Evolutionary conservation across 2,113 vertebrate genomes (phyloP).

Genomic region (human (Homo sapiens)): DNA sequence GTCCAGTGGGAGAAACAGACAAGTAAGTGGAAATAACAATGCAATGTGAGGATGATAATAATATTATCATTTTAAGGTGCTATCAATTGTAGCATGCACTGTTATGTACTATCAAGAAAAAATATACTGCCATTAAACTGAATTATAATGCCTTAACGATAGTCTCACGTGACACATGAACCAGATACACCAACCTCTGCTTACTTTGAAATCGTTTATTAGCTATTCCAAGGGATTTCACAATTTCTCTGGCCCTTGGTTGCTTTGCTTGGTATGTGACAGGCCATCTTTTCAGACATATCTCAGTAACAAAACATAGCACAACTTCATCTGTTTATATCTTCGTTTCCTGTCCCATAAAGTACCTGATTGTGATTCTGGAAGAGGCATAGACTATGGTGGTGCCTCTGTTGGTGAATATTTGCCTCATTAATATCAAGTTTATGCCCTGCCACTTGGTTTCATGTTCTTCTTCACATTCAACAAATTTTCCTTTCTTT

Average conservation of each 20-base stretch:
- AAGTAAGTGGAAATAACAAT: not conserved
- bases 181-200: not conserved
- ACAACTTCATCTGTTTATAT: not conserved
- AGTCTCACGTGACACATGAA: not conserved
- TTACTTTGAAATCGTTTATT: not conserved
- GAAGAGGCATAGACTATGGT: not conserved
- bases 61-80: not conserved
- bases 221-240: constrained; percentile 33
- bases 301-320: not conserved
- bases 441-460: no score
- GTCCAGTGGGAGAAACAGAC: not conserved
- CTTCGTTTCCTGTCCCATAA: not conserved
- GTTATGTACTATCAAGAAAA: not conserved
- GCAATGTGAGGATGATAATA: no score
- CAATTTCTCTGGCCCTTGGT: not conserved
- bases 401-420: not conserved
- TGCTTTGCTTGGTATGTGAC: not conserved
- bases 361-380: not conserved
- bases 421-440: not conserved
- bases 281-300: not conserved
- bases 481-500: not conserved
- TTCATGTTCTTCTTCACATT: not conserved
- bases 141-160: not conserved
- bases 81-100: not conserved
- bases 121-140: not conserved